These are phyloP conservation scores for Crocallis elinguaria DNA, from an alignment of 2,888 invertebrate species.

Conservation along the genomic window DNA sequence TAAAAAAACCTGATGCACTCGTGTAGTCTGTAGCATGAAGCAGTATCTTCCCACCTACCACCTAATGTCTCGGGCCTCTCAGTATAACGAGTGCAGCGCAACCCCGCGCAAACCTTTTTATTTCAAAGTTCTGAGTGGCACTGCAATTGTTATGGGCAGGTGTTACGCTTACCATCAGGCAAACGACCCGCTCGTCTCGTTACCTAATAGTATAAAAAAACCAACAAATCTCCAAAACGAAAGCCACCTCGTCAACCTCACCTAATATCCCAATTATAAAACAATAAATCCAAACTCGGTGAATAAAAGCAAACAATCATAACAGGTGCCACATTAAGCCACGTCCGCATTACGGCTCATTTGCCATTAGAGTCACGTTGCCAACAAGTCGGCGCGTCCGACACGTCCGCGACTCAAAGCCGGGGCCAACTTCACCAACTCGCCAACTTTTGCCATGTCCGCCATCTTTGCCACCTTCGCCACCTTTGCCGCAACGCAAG, in stretches of 20 bases:
- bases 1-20: no score
- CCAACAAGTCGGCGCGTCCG: slow-evolving; percentile 17
- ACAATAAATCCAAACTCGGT: slow-evolving; percentile 9
- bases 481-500: slow-evolving; percentile 21
- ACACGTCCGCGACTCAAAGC: slow-evolving; percentile 22
- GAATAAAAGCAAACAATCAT: slow-evolving; percentile 13
- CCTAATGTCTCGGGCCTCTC: no score
- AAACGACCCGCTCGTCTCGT: no score
- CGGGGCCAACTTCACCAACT: slow-evolving; percentile 20
- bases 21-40: no score
- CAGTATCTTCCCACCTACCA: no score
- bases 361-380: slow-evolving; percentile 38
- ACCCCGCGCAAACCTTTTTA: no score
- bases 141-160: no score
- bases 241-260: neutral
- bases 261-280: slow-evolving; percentile 11
- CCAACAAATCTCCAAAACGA: neutral
- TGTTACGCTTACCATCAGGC: no score
- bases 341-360: slow-evolving; percentile 20
- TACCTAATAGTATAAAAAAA: neutral
- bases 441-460: slow-evolving; percentile 5
- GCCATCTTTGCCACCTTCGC: slow-evolving; percentile 34
- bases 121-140: no score
- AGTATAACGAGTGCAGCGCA: no score
- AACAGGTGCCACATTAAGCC: slow-evolving; percentile 40